Percentiles rank a stretch among this genome's conserved stretches.
These are phyloP conservation scores for Eubasilissa regina DNA, from an alignment of 1,140 invertebrate genomes.

Conservation along the genomic window DNA sequence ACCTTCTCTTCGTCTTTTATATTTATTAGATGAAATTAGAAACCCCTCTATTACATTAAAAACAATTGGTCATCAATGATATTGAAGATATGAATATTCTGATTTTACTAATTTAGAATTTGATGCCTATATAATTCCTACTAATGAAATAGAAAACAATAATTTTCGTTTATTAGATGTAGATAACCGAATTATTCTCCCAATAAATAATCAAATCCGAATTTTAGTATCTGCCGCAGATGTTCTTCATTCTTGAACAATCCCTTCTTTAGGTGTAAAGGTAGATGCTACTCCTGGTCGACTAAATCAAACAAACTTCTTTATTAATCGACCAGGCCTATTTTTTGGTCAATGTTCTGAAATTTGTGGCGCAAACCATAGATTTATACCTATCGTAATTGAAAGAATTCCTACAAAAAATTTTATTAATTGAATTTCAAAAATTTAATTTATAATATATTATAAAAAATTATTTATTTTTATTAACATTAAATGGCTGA, in stretches of 20 bases:
- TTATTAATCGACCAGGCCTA: no score
- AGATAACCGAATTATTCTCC: no score
- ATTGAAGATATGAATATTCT: no score
- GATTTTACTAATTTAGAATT: no score
- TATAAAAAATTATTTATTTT: background rate
- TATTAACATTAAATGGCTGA: background rate
- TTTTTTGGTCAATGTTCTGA: conserved; percentile 85
- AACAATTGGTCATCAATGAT: no score
- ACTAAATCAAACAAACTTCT: conserved; percentile 77
- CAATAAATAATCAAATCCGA: conserved; percentile 73
- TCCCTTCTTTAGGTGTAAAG: conserved; percentile 77
- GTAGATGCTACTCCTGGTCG: conserved; percentile 78
- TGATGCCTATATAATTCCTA: no score
- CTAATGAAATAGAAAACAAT: no score
- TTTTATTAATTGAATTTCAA: background rate
- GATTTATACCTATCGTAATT: conserved; percentile 83
- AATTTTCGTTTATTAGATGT: no score
- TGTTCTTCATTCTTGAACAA: conserved; percentile 81
- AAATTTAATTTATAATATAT: background rate
- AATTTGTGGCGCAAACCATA: conserved; percentile 85
- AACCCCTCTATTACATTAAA: no score
- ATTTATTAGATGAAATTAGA: no score
- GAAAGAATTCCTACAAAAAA: conserved; percentile 68
- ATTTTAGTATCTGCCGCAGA: conserved; percentile 75
- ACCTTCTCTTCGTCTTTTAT: no score